A percentile compares a stretch with the other conserved stretches of the same genome.
Evolutionary conservation across 2,113 vertebrate species (phyloP).

Genomic region (Clarias gariepinus): DNA sequence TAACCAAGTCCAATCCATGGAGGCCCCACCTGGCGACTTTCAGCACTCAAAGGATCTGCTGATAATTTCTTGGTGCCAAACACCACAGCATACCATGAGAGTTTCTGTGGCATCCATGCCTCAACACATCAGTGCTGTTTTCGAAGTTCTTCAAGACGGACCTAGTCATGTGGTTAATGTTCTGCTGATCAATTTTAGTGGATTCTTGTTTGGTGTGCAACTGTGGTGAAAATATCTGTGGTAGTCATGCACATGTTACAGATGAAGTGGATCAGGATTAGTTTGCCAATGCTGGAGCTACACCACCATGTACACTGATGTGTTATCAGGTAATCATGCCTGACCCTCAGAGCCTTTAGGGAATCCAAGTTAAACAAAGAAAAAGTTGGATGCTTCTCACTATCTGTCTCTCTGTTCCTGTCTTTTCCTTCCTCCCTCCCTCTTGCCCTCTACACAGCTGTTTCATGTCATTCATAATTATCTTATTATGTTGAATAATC

Average conservation of each 20-base stretch:
- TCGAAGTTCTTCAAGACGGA: too few relatives aligned
- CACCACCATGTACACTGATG: neutral
- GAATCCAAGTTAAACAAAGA: slow-evolving; percentile 18
- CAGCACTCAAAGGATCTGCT: too few relatives aligned
- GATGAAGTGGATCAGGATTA: neutral
- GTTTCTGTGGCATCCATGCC: too few relatives aligned
- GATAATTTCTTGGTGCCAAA: too few relatives aligned
- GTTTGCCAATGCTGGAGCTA: neutral
- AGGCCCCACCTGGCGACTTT: too few relatives aligned
- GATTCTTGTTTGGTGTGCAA: neutral
- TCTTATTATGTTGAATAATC: slow-evolving; percentile 7
- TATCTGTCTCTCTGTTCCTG: neutral
- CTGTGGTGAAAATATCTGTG: neutral
- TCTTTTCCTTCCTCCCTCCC: neutral
- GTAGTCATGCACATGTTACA: neutral
- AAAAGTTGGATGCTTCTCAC: neutral
- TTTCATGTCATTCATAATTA: neutral
- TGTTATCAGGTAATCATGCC: slow-evolving; percentile 5
- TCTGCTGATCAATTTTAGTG: neutral
- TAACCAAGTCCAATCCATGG: too few relatives aligned
- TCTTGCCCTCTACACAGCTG: slow-evolving; percentile 6
- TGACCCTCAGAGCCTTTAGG: neutral
- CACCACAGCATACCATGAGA: too few relatives aligned
- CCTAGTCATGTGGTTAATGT: too few relatives aligned
- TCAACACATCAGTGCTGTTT: too few relatives aligned